Evolutionary conservation across 2,113 vertebrate species (phyloP).

Genomic region (Oreotrochilus melanogaster): DNA sequence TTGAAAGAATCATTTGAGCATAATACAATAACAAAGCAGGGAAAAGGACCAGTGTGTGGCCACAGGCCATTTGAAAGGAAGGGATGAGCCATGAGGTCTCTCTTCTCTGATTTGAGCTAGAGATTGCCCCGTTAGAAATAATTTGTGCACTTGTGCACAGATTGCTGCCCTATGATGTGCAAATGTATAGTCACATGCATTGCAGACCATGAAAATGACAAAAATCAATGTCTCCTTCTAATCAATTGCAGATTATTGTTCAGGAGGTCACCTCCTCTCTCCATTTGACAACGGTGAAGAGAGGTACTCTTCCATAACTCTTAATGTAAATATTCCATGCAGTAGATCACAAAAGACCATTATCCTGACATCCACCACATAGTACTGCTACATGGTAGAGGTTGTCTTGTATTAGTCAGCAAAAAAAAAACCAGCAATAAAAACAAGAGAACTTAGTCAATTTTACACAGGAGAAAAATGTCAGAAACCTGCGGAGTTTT

Average conservation of each 20-base stretch:
- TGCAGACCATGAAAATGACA: background rate
- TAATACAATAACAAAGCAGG: background rate
- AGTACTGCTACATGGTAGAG: background rate
- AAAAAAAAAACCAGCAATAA: background rate
- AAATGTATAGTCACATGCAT: background rate
- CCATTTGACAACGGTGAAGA: background rate
- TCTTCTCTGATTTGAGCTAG: background rate
- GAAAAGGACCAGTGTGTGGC: conserved; percentile 1
- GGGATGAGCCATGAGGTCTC: background rate
- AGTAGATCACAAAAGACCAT: background rate
- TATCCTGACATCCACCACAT: background rate
- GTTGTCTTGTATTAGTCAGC: background rate
- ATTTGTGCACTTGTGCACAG: background rate
- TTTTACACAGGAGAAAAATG: background rate
- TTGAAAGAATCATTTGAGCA: conserved; percentile 46
- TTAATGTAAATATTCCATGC: background rate
- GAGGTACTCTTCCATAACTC: background rate
- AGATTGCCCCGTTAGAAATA: background rate
- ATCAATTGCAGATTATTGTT: fast-evolving
- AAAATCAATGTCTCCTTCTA: conserved; percentile 11
- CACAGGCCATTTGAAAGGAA: conserved; percentile 44
- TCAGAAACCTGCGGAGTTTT: background rate
- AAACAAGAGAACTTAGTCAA: fast-evolving
- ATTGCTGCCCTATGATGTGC: background rate
- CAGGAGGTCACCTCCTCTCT: background rate